phyloP scores from a whole-genome alignment of 2,797 vertebrate species.

The Sardinella longiceps region DNA sequence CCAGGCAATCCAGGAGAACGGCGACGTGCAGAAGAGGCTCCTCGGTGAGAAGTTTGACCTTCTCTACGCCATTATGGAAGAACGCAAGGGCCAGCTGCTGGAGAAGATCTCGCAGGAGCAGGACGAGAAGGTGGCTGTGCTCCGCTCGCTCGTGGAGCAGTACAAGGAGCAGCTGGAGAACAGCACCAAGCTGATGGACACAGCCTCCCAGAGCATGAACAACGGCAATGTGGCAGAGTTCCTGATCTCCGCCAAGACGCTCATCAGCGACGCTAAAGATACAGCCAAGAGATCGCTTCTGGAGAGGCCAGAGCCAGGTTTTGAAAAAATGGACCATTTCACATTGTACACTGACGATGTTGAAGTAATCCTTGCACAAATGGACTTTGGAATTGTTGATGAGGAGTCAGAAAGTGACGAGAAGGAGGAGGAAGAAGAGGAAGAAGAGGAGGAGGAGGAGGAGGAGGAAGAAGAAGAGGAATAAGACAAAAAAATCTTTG shows the following conservation, averaged over 20 bases:
- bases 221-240: slow-evolving; percentile 76
- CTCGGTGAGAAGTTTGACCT: slow-evolving; percentile 80
- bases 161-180: slow-evolving; percentile 80
- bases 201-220: slow-evolving; percentile 78
- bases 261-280: slow-evolving; percentile 67
- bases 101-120: slow-evolving; percentile 76
- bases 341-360: slow-evolving; percentile 75
- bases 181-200: slow-evolving; percentile 79
- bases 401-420: slow-evolving; percentile 16
- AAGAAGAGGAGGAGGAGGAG: slow-evolving; percentile 49
- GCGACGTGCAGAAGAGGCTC: slow-evolving; percentile 74
- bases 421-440: slow-evolving; percentile 39
- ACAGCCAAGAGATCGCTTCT: slow-evolving; percentile 73
- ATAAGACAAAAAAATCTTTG: slow-evolving; percentile 30
- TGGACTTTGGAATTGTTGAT: slow-evolving; percentile 75
- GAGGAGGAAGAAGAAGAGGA: slow-evolving; percentile 52
- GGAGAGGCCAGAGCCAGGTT: slow-evolving; percentile 80
- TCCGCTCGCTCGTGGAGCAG: slow-evolving; percentile 72
- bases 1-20: slow-evolving; percentile 80
- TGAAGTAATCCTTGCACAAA: slow-evolving; percentile 65
- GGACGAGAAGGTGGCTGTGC: slow-evolving; percentile 72
- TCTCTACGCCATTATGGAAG: slow-evolving; percentile 79
- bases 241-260: slow-evolving; percentile 68
- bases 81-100: slow-evolving; percentile 80
- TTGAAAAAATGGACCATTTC: slow-evolving; percentile 88